Percentiles rank a stretch among this genome's conserved stretches.
phyloP scores from a whole-genome alignment of 2,888 invertebrate genomes.

The Pollenia griseotomentosa region DNA sequence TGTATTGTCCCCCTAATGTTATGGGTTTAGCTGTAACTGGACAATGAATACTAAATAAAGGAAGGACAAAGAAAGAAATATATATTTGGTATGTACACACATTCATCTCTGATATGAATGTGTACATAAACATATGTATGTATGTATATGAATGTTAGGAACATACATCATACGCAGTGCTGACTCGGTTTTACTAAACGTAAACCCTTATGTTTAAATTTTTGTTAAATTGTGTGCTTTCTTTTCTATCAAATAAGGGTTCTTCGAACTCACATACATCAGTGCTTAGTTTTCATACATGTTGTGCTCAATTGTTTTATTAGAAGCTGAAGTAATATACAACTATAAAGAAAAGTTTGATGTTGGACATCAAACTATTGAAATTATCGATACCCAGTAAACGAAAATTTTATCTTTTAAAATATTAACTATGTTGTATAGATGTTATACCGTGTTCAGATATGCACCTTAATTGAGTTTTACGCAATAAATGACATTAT shows the following conservation, averaged over 20 bases:
- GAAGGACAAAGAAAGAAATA: conserved; percentile 4
- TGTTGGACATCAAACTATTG: no score
- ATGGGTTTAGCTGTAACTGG: conserved; percentile 18
- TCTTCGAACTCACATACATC: conserved; percentile 1
- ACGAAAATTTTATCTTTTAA: no score
- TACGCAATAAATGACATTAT: no score
- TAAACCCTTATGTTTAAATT: conserved; percentile 33
- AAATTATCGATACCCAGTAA: no score
- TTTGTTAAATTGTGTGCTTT: conserved; percentile 13
- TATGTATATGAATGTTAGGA: not conserved
- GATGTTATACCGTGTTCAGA: no score
- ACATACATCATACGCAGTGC: not conserved
- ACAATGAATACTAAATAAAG: not conserved
- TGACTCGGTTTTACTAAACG: not conserved
- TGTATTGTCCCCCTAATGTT: not conserved
- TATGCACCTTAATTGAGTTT: no score
- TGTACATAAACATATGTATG: not conserved
- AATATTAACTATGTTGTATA: no score
- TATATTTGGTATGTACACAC: not conserved
- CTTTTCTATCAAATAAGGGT: conserved; percentile 25
- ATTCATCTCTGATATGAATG: no score
- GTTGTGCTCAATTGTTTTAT: conserved; percentile 15
- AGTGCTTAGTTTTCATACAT: conserved; percentile 28
- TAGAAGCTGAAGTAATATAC: not conserved
- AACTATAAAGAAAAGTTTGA: no score